phyloP scores from a whole-genome alignment of 2,113 vertebrate genomes.

The Oreochromis tanganicae region DNA sequence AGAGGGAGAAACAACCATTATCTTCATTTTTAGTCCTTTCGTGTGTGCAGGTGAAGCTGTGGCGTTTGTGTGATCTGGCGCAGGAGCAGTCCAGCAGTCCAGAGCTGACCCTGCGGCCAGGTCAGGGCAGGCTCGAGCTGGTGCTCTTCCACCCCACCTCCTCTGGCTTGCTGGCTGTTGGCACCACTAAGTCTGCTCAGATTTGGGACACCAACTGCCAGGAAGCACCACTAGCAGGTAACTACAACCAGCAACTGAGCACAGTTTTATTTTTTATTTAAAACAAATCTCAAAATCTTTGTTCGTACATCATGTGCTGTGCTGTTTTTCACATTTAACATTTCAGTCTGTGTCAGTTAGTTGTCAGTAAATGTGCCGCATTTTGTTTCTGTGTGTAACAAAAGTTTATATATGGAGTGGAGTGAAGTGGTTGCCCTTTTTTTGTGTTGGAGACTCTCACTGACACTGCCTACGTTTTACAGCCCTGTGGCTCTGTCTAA shows the following conservation, averaged over 20 bases:
- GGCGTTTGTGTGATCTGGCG: constrained; percentile 72
- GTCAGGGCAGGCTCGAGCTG: constrained; percentile 59
- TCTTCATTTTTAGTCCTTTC: not conserved
- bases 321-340: constrained; percentile 30
- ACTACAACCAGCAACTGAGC: not conserved
- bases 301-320: not conserved
- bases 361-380: constrained; percentile 21
- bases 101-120: constrained; percentile 69
- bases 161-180: constrained; percentile 75
- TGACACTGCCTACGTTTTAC: constrained; percentile 64
- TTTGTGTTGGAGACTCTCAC: constrained; percentile 33
- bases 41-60: constrained; percentile 83
- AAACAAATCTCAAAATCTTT: not conserved
- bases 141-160: constrained; percentile 86
- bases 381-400: constrained; percentile 44
- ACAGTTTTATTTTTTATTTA: not conserved
- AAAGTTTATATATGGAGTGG: constrained; percentile 2
- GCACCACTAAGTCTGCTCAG: constrained; percentile 49
- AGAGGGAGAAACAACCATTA: not conserved
- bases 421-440: constrained; percentile 14
- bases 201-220: constrained; percentile 80
- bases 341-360: constrained; percentile 46
- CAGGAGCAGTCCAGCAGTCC: constrained; percentile 55
- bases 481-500: constrained; percentile 70
- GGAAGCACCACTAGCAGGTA: constrained; percentile 79